Base-by-base conservation (phyloP, 1,140 invertebrate species). In the Drosophila ironensis region DNA sequence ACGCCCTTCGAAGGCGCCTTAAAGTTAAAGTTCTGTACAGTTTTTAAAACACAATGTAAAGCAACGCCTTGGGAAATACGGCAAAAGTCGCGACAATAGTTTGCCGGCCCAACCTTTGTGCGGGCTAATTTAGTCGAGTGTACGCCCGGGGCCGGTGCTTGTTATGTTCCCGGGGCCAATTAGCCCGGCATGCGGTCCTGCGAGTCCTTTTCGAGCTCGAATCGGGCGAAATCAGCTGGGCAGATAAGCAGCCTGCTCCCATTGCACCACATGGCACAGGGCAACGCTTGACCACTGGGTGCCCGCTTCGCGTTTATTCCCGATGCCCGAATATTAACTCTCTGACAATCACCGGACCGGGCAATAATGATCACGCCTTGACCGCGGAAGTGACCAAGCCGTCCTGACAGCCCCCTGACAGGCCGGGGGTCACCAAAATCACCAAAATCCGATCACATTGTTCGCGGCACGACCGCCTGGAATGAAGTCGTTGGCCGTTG, bases 401-500 rank as follows among this genome's bases (percentile, higher is more conserved):
- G 37, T 5, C n/a, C 33, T n/a, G n/a, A n/a, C n/a, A n/a, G n/a
- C n/a, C n/a, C n/a, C n/a, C n/a, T 17, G n/a, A 4, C 14, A 22
- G 38, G 16, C 3, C 1, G 9, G 22, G 17, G 27, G 17, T 16
- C 7, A 4, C 17, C 11, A 38, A 24, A 28, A 41, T 37, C 20
- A 14, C 25, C 20, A 50, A 25, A 8, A 6, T 1, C 6, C 0
- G 40, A 3, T 30, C 11, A 54, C 51, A 57, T 81, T 81, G 77
- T 82, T 41, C 35, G 24, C 9, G 17, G 38, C 75, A 80, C 75
- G 75, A 80, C 76, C 75, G 76, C 71, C 76, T 81, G 72, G 56
- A 77, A 81, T 81, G 77, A 81, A 81, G 77, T 77, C 68, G 77
- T 81, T 68, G 45, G 22, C 63, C 57, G 51, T 57, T 44, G 63